Evolutionary conservation across 2,113 vertebrate genomes (phyloP).

Genomic region (Mixornis gularis): DNA sequence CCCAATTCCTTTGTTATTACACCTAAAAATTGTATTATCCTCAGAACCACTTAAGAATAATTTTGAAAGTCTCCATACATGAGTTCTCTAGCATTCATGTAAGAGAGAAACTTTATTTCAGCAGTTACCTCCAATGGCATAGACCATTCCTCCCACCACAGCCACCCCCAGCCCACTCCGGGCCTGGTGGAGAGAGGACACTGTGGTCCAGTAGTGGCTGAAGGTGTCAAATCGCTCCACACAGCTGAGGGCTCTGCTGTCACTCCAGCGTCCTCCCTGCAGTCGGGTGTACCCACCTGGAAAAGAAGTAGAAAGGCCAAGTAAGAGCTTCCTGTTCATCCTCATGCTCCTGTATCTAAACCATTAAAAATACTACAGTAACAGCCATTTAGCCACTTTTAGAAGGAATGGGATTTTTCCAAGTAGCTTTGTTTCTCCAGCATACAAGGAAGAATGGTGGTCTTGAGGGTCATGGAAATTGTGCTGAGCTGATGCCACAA

Average conservation of each 20-base stretch:
- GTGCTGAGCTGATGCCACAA: not conserved
- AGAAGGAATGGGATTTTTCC: not conserved
- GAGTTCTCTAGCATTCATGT: not conserved
- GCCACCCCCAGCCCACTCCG: conserved; percentile 90
- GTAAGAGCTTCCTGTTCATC: not conserved
- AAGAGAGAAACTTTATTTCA: not conserved
- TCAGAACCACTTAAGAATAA: not conserved
- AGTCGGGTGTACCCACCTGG: conserved; percentile 93
- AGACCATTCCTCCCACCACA: conserved; percentile 92
- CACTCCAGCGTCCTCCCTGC: conserved; percentile 93
- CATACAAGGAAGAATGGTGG: not conserved
- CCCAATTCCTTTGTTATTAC: not conserved
- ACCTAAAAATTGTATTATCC: not conserved
- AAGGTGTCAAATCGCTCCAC: conserved; percentile 97
- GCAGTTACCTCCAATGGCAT: conserved; percentile 91
- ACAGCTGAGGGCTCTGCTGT: conserved; percentile 92
- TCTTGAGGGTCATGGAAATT: not conserved
- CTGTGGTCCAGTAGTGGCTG: conserved; percentile 96
- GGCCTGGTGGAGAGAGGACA: conserved; percentile 94
- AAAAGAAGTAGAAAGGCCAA: not conserved
- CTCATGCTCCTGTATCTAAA: not conserved
- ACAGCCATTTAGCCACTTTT: not conserved
- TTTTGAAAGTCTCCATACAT: not conserved
- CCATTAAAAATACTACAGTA: not conserved
- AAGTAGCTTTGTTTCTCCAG: not conserved